Percentiles rank a stretch among this genome's conserved stretches.
Conservation (phyloP, 2,888 invertebrate genomes). For the Epirrhoe alternata region DNA sequence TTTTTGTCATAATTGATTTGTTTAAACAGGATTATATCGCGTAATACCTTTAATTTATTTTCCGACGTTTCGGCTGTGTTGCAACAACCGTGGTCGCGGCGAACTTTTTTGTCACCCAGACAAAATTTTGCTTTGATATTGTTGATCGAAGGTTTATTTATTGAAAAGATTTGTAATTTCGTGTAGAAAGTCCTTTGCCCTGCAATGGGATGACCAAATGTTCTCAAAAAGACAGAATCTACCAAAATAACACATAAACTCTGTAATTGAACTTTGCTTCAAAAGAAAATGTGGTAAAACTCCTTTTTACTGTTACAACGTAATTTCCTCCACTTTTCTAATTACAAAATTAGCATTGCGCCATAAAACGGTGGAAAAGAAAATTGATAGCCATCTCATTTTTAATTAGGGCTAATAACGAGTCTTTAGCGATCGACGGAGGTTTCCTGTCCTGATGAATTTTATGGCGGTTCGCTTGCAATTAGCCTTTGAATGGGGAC, state of each 20-base stretch:
- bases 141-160: no score
- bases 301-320: conserved; percentile 20
- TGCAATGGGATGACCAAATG: no score
- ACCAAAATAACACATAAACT: not conserved
- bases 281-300: conserved; percentile 14
- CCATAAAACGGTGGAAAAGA: conserved; percentile 31
- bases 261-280: conserved; percentile 10
- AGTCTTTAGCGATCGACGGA: conserved; percentile 44
- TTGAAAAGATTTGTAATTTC: no score
- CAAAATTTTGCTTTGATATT: no score
- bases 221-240: not conserved
- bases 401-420: conserved; percentile 56
- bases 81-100: no score
- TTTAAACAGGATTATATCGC: no score
- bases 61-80: no score
- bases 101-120: no score
- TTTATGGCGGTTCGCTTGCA: conserved; percentile 45
- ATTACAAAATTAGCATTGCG: conserved; percentile 31
- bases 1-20: no score
- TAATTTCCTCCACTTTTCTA: conserved; percentile 27
- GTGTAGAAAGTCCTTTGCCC: no score
- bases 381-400: conserved; percentile 48
- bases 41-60: no score
- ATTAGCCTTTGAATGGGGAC: conserved; percentile 29
- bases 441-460: conserved; percentile 48